phyloP scores from a whole-genome alignment of 1,140 invertebrate species.

The Ceratitis capitata region DNA sequence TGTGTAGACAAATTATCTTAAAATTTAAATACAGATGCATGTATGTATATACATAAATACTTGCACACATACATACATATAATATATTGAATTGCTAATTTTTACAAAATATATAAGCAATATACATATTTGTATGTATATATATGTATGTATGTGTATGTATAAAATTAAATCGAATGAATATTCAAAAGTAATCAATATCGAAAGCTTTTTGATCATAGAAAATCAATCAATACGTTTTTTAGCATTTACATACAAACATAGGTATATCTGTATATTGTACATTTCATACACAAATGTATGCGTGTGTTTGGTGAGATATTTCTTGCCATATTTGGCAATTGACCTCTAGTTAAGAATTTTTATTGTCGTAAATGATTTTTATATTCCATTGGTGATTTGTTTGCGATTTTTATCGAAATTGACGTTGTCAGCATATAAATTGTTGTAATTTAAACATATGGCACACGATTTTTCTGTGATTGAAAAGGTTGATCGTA shows the following conservation, averaged over 20 bases:
- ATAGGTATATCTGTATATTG: background rate
- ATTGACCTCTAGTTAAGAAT: constrained; percentile 23
- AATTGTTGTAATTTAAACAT: background rate
- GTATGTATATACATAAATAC: background rate
- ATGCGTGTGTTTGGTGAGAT: background rate
- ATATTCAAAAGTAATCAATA: constrained; percentile 28
- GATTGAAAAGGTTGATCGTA: constrained; percentile 35
- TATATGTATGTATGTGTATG: background rate
- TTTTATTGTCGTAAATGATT: background rate
- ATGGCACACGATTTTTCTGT: background rate
- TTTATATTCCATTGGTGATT: constrained; percentile 9
- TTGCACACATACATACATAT: background rate
- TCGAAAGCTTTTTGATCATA: background rate
- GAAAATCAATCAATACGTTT: background rate
- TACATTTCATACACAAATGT: background rate
- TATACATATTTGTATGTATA: background rate
- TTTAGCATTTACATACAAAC: background rate
- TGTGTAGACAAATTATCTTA: background rate
- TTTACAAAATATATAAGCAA: too few species aligned
- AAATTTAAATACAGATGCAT: too few species aligned
- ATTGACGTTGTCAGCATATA: constrained; percentile 31
- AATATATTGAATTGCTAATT: background rate
- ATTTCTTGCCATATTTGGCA: constrained; percentile 8
- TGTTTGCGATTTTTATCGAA: constrained; percentile 10
- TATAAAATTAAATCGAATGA: too few species aligned